Evolutionary conservation across 64 coral and sea anemone genomes (phyloP).

Genomic region (Stichodactyla mertensii): DNA sequence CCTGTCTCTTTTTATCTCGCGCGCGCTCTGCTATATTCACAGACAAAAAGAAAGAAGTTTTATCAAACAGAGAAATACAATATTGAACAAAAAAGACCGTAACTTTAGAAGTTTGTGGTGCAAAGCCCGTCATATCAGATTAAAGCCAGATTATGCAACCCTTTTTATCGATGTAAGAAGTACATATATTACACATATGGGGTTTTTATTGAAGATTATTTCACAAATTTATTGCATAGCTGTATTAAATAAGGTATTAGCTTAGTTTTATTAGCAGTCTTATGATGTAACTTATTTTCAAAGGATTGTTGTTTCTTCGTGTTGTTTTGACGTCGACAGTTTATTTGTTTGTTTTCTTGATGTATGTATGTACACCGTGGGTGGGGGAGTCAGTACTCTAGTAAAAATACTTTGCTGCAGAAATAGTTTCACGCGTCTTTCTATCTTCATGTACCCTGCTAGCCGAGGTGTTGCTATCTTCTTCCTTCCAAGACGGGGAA

Average conservation of each 20-base stretch:
- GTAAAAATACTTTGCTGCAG: constrained; percentile 1
- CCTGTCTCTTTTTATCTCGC: neutral
- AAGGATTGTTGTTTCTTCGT: neutral
- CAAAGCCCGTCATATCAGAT: neutral
- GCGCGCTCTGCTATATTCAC: neutral
- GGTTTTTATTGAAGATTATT: constrained; percentile 6
- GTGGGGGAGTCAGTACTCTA: neutral
- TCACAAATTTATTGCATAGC: neutral
- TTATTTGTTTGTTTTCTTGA: neutral
- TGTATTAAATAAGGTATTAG: neutral
- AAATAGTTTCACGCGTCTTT: neutral
- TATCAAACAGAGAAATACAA: neutral
- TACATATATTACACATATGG: neutral
- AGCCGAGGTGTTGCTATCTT: too few relatives aligned
- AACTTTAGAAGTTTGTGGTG: neutral
- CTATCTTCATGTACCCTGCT: neutral
- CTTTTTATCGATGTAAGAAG: neutral
- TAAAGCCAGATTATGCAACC: neutral
- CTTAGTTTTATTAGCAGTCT: neutral
- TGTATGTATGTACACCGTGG: neutral
- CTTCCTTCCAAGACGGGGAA: too few relatives aligned
- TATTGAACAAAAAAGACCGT: neutral
- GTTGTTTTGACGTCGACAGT: neutral
- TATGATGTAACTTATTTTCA: neutral
- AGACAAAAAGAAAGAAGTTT: neutral